Base-by-base conservation (phyloP, 1,140 invertebrate species). In the Monochamus saltuarius region DNA sequence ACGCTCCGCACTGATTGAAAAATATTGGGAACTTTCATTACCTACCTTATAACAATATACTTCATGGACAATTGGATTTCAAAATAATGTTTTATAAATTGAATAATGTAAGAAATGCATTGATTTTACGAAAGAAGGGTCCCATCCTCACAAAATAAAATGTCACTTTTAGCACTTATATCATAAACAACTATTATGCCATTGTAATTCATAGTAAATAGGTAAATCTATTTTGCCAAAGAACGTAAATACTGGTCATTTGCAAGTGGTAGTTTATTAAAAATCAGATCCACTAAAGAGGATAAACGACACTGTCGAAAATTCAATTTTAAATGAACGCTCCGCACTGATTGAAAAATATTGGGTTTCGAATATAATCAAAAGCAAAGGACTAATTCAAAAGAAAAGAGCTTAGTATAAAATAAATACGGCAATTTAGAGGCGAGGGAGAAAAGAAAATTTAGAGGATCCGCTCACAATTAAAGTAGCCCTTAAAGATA, bases 401-500 rank as follows among this genome's bases (percentile, higher is more conserved):
- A 59, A 59, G 45, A 59, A 54, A 58, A 53, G 49, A 42, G 61
- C 56, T 58, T 59, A 63, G 46, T 54, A 43, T 52, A 59, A 63
- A 63, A 63, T 63, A 63, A 58, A 59, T 63, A 63, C 56, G 55
- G 47, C 55, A 56, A 57, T 62, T 62, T 62, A 58, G 37, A 62
- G 35, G 51, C 36, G 47, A 50, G 54, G 61, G 47, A 29, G 61
- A 37, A 58, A 58, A 35, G 54, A 62, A 57, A 62, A 62, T 57
- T 58, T 19, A 53, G 52, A 57, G 66, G 68, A 72, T 72, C 64
- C 70, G 43, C 68, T 70, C 72, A 63, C 72, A 75, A 75, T 75
- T 75, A 75, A 73, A 75, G 70, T 74, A 72, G 73, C 73, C 71
- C 68, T 75, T 75, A 72, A 74, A 75, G 72, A 75, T 73, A 75